These are phyloP conservation scores for Panzeria rudis DNA, from an alignment of 2,888 invertebrate genomes.

Conservation along the genomic window DNA sequence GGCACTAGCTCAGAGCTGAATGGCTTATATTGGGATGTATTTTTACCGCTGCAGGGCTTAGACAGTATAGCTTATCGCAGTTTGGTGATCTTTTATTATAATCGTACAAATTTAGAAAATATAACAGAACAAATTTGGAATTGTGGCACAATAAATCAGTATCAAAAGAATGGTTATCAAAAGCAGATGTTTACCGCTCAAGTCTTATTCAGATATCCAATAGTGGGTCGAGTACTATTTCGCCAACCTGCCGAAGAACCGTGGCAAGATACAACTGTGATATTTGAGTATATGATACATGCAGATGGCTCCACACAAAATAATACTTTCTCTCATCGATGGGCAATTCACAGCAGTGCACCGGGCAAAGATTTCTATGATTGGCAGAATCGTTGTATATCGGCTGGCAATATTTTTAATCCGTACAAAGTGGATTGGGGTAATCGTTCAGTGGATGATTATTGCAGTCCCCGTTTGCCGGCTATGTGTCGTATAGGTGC, in stretches of 20 bases:
- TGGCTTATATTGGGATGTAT: slow-evolving; percentile 92
- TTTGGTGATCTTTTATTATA: slow-evolving; percentile 83
- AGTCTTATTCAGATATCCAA: slow-evolving; percentile 93
- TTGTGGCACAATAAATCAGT: slow-evolving; percentile 88
- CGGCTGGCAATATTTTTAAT: slow-evolving; percentile 90
- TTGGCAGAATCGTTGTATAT: slow-evolving; percentile 93
- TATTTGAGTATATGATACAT: slow-evolving; percentile 93
- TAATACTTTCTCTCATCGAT: slow-evolving; percentile 90
- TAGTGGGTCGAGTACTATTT: slow-evolving; percentile 93
- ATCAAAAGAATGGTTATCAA: slow-evolving; percentile 88
- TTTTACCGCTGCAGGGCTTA: slow-evolving; percentile 91
- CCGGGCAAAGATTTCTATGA: slow-evolving; percentile 95
- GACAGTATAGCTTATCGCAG: slow-evolving; percentile 92
- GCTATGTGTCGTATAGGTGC: slow-evolving; percentile 91
- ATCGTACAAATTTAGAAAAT: slow-evolving; percentile 78
- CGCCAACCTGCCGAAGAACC: slow-evolving; percentile 91
- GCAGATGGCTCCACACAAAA: slow-evolving; percentile 92
- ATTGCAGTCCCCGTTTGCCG: slow-evolving; percentile 86
- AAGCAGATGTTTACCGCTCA: slow-evolving; percentile 90
- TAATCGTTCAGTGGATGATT: slow-evolving; percentile 85
- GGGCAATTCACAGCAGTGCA: slow-evolving; percentile 91
- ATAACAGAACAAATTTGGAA: slow-evolving; percentile 80
- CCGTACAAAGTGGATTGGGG: slow-evolving; percentile 90
- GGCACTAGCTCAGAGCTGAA: slow-evolving; percentile 89
- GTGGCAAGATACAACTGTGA: slow-evolving; percentile 92